Base-by-base conservation (phyloP, 2,888 invertebrate genomes). In the Diplazon laetatorius region DNA sequence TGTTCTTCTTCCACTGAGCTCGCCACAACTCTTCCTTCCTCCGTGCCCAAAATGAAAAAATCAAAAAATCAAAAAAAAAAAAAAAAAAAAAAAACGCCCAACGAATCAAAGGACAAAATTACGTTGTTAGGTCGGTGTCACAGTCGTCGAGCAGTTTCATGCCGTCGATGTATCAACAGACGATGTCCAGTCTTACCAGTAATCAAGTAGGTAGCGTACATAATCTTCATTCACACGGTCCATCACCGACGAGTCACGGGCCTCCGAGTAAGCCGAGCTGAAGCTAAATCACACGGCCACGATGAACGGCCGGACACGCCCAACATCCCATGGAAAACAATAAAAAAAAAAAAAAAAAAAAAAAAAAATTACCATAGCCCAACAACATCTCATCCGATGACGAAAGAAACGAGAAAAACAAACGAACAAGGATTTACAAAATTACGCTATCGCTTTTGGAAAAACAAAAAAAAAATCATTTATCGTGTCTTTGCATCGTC, bases 211-310 rank as follows among this genome's bases (percentile, higher is more conserved):
- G 87, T 83, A 85, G 84, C 55, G 84, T 85, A 81, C 88, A 88
- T 75, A 88, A 87, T 75, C 84, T 88, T 75, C 88, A 88, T 78
- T 85, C 87, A 35, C 88, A 88, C 72, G 88, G 88, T 74, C 87
- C 88, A 37, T 85, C 88, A 73, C 87, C 88, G 22, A 85, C 88
- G 76, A 87, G 86, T 63, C 88, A 88, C 59, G 88, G 88, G 59
- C 88, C 88, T 12, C 85, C 88, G 18, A 84, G 85, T 42, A 88
- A 88, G 76, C 88, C 88, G 46, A 88, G 88, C 88, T 88, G 88
- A 88, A 88, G 87, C 82, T 88, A 87, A 84, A 83, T 83, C 14
- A 55, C 25, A 30, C 71, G 78, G 78, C 75, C 71, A 57, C 22
- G 22, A 39, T n/a, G n/a, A 72, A 72, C 46, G 60, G 77, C 75